Conservation (phyloP, 2,113 vertebrate genomes). For the Phylloscopus trochiloides region DNA sequence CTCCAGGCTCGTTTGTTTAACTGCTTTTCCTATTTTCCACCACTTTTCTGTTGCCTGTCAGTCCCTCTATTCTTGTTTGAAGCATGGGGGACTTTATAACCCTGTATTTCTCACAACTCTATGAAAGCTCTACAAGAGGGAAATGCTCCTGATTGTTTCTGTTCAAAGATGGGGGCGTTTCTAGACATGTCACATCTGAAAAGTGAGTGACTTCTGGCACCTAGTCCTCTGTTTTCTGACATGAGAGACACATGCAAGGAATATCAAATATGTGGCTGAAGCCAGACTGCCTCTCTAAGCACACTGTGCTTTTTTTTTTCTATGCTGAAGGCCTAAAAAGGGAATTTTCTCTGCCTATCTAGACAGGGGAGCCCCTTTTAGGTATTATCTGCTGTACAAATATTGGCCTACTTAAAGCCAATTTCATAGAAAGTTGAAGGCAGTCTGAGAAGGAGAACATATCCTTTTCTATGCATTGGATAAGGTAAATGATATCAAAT, state of each 20-base stretch:
- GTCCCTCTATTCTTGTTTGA: not conserved
- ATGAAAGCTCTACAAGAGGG: not conserved
- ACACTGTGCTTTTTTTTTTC: not conserved
- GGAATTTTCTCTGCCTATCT: not conserved
- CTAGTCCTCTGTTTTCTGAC: slow-evolving; percentile 28
- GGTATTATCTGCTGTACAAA: slow-evolving; percentile 41
- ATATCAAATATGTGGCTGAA: slow-evolving; percentile 27
- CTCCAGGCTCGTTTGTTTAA: not conserved
- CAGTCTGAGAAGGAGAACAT: slow-evolving; percentile 1
- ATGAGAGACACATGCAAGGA: slow-evolving; percentile 10
- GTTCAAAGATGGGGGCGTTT: slow-evolving; percentile 46
- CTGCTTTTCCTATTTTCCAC: slow-evolving; percentile 4
- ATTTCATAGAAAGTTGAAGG: slow-evolving; percentile 57
- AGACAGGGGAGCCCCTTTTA: not conserved
- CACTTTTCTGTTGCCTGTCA: slow-evolving; percentile 32
- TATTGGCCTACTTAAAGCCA: slow-evolving; percentile 13
- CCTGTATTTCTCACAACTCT: not conserved
- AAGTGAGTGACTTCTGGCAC: slow-evolving; percentile 53
- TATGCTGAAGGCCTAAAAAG: not conserved
- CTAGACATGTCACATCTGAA: slow-evolving; percentile 33
- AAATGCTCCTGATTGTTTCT: not conserved
- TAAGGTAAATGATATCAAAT: slow-evolving; percentile 60
- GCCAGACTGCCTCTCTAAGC: not conserved
- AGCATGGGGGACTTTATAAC: slow-evolving; percentile 5
- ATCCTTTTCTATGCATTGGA: slow-evolving; percentile 4